These are phyloP conservation scores for Coracias cyanogaster DNA, from an alignment of 2,797 vertebrate species.

Conservation along the genomic window DNA sequence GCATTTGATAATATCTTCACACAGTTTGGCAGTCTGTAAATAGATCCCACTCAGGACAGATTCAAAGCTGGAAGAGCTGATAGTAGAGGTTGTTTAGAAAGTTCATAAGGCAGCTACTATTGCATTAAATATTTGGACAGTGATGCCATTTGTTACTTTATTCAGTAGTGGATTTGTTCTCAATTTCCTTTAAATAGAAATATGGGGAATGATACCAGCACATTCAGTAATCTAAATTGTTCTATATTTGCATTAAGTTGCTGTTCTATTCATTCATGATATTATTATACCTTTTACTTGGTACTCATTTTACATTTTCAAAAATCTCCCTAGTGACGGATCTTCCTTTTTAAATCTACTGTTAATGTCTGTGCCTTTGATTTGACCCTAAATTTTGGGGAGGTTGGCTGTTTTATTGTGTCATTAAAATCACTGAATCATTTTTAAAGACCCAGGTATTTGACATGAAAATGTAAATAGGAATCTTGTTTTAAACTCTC, in stretches of 20 bases:
- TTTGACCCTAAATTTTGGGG: conserved; percentile 39
- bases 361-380: neutral
- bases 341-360: neutral
- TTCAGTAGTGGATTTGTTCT: neutral
- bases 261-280: neutral
- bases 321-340: neutral
- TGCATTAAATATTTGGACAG: neutral
- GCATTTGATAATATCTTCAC: neutral
- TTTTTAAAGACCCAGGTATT: conserved; percentile 73
- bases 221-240: neutral
- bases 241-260: neutral
- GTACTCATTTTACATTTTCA: neutral
- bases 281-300: neutral
- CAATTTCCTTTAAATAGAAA: conserved; percentile 8
- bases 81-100: neutral
- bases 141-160: neutral
- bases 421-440: conserved; percentile 36
- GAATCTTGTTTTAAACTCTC: conserved; percentile 76
- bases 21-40: neutral
- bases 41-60: neutral
- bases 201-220: neutral
- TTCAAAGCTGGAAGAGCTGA: neutral
- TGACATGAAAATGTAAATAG: conserved; percentile 79
- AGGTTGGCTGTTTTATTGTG: neutral
- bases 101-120: conserved; percentile 6